phyloP scores from a whole-genome alignment of 2,113 vertebrate species.

The Hippopotamus amphibius region DNA sequence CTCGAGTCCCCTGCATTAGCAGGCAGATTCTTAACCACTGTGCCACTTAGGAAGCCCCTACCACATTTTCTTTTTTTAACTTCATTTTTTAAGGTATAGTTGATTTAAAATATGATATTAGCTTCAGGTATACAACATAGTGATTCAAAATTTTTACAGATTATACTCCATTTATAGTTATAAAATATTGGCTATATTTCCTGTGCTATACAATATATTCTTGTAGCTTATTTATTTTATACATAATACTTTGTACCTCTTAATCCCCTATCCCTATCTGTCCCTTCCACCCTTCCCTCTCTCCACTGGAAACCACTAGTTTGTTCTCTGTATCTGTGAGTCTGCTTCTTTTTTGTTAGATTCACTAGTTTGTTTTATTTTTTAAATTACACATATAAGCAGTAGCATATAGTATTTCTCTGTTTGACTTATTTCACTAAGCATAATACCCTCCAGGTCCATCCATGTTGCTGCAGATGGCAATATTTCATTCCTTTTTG shows the following conservation, averaged over 20 bases:
- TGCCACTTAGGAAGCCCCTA: background rate
- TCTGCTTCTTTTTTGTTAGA: background rate
- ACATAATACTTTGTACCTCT: background rate
- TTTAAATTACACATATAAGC: background rate
- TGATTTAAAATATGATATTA: background rate
- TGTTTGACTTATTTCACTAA: background rate
- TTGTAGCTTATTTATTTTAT: background rate
- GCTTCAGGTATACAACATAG: background rate
- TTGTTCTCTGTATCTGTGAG: background rate
- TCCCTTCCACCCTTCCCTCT: background rate
- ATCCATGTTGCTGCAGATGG: background rate
- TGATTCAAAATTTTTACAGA: background rate
- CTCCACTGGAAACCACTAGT: background rate
- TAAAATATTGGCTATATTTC: background rate
- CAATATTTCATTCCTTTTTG: background rate
- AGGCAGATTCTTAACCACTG: too few relatives aligned
- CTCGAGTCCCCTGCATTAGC: too few relatives aligned
- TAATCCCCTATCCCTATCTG: background rate
- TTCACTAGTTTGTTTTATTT: background rate
- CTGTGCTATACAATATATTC: background rate
- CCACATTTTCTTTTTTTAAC: background rate
- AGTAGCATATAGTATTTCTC: background rate
- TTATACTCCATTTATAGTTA: background rate
- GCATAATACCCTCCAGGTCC: background rate
- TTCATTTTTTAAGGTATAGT: background rate